Percentiles rank a stretch among this genome's conserved stretches.
phyloP scores from a whole-genome alignment of 2,113 vertebrate genomes.

The Phrynocephalus versicolor region DNA sequence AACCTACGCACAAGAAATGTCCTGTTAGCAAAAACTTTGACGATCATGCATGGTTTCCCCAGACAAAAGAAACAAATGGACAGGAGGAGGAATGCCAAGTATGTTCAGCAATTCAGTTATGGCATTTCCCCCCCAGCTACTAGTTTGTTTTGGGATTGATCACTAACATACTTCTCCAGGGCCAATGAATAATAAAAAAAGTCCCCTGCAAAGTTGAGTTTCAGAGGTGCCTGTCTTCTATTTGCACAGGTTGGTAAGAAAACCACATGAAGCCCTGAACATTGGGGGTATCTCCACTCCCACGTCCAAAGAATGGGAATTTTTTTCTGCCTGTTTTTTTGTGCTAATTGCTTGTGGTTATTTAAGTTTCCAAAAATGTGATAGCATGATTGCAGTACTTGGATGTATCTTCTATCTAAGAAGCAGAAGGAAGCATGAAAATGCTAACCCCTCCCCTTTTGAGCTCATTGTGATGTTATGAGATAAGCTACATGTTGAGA shows the following conservation, averaged over 20 bases:
- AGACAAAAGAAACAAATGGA: constrained; percentile 27
- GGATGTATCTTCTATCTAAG: too few species aligned
- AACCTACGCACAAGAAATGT: not conserved
- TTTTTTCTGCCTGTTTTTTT: too few species aligned
- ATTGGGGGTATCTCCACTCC: not conserved
- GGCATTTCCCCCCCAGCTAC: too few species aligned
- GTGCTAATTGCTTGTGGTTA: not conserved
- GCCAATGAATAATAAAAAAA: constrained; percentile 6
- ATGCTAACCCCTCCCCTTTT: too few species aligned
- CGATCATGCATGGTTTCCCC: not conserved
- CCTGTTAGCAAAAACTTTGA: not conserved
- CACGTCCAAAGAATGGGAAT: not conserved
- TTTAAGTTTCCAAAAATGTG: not conserved
- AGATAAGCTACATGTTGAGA: too few species aligned
- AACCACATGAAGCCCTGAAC: not conserved
- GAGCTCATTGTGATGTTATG: too few species aligned
- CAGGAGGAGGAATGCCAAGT: constrained; percentile 63
- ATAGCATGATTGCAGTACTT: not conserved
- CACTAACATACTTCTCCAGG: not conserved
- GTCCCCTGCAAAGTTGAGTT: not conserved
- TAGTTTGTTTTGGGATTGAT: not conserved
- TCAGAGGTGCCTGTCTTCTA: not conserved
- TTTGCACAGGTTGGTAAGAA: not conserved
- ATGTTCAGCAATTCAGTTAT: not conserved
- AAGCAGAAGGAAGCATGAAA: not conserved